Percentiles rank a stretch among this genome's conserved stretches.
These are phyloP conservation scores for Nymphicus hollandicus DNA, from an alignment of 2,113 vertebrate genomes.

Conservation along the genomic window DNA sequence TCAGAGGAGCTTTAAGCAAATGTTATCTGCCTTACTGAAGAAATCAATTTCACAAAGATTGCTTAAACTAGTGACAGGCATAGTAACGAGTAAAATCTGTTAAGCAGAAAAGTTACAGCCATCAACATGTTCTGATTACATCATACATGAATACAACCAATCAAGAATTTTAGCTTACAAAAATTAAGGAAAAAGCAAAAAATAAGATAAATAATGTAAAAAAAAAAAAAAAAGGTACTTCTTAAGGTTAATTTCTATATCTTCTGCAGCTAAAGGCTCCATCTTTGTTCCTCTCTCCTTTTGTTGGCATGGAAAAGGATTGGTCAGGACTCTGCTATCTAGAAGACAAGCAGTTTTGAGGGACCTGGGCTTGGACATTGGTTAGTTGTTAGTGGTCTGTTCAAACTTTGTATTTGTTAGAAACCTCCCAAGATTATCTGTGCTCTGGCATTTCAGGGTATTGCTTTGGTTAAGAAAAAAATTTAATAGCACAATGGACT, in stretches of 20 bases:
- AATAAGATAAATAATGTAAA: not conserved
- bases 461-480: not conserved
- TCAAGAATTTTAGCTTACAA: constrained; percentile 63
- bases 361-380: not conserved
- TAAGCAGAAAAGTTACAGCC: constrained; percentile 73
- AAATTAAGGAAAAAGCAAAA: constrained; percentile 28
- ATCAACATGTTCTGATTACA: constrained; percentile 65
- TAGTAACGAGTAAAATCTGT: constrained; percentile 75
- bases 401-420: not conserved
- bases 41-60: constrained; percentile 79
- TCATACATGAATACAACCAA: constrained; percentile 63
- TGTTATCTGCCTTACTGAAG: constrained; percentile 79
- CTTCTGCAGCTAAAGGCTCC: not conserved
- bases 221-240: not conserved
- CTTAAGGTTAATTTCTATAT: not conserved
- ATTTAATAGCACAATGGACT: not conserved
- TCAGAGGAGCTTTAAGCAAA: constrained; percentile 79
- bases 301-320: not conserved
- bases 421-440: not conserved
- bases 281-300: not conserved
- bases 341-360: not conserved
- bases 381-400: not conserved
- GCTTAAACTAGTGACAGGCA: constrained; percentile 74
- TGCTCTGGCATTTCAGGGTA: not conserved
- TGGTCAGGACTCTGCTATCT: not conserved